phyloP scores from a whole-genome alignment of 1,140 invertebrate species.

The Nebria ingens region DNA sequence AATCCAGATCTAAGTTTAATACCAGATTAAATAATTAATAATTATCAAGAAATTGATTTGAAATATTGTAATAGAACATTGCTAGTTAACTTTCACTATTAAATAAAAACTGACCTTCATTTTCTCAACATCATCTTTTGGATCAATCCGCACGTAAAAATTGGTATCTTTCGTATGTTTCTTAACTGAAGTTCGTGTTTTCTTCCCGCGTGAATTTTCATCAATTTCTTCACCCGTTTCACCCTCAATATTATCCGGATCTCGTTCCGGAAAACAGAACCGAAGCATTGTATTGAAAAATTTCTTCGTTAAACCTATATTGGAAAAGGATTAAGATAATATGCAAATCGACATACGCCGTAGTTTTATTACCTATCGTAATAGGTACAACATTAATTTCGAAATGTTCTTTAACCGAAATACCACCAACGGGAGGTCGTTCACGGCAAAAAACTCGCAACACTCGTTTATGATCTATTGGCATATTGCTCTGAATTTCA shows the following conservation, averaged over 20 bases:
- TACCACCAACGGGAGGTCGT: slow-evolving; percentile 88
- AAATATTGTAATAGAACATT: too few relatives aligned
- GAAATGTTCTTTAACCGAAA: slow-evolving; percentile 97
- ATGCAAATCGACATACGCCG: too few relatives aligned
- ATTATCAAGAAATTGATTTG: too few relatives aligned
- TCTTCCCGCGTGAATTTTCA: slow-evolving; percentile 28
- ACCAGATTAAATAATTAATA: too few relatives aligned
- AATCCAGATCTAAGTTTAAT: too few relatives aligned
- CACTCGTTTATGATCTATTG: slow-evolving; percentile 73
- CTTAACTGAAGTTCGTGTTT: slow-evolving; percentile 39
- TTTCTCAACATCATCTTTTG: slow-evolving; percentile 92
- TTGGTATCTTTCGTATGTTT: slow-evolving; percentile 66
- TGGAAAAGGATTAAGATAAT: slow-evolving; percentile 8
- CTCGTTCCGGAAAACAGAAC: slow-evolving; percentile 97
- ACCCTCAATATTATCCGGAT: slow-evolving; percentile 71
- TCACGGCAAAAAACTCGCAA: slow-evolving; percentile 82
- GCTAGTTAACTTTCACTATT: slow-evolving; percentile 4
- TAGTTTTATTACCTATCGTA: slow-evolving; percentile 78
- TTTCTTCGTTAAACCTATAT: slow-evolving; percentile 78
- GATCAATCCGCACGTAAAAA: slow-evolving; percentile 77
- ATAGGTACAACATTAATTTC: slow-evolving; percentile 92
- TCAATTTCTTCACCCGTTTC: slow-evolving; percentile 48
- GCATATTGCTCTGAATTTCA: slow-evolving; percentile 80
- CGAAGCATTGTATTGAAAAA: slow-evolving; percentile 96
- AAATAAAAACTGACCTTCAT: slow-evolving; percentile 64